Evolutionary conservation across 1,140 invertebrate species (phyloP).

Genomic region (Meloidogyne exigua): DNA sequence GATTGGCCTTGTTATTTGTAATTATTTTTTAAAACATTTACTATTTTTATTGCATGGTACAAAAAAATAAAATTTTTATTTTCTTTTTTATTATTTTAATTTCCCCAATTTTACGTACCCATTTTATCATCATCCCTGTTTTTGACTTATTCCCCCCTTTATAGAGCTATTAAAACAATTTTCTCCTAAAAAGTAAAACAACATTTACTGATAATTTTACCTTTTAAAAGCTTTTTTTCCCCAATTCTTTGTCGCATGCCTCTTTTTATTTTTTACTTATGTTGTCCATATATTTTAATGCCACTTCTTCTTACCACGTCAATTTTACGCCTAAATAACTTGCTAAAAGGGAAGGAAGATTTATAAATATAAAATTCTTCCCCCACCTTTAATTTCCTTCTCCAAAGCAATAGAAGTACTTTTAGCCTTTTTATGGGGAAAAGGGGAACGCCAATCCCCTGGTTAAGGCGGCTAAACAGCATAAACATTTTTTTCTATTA

Average conservation of each 20-base stretch:
- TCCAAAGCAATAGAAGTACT: neutral
- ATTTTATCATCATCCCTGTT: neutral
- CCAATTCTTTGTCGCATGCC: neutral
- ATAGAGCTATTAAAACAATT: conserved; percentile 11
- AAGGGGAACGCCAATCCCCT: neutral
- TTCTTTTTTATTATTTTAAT: neutral
- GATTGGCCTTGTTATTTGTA: neutral
- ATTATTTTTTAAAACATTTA: neutral
- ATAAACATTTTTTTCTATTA: neutral
- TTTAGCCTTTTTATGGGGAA: neutral
- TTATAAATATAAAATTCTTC: neutral
- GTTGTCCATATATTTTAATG: neutral
- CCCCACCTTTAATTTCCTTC: neutral
- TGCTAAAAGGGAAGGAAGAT: neutral
- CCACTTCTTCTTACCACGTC: neutral
- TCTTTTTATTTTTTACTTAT: neutral
- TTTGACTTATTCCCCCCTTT: neutral
- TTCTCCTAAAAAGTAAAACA: neutral
- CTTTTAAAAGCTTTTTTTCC: neutral
- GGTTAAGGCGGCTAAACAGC: neutral
- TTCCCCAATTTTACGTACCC: neutral
- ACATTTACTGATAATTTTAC: neutral
- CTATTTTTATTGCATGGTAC: neutral
- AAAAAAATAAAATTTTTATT: conserved; percentile 7
- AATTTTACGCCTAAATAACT: conserved; percentile 5